A percentile compares a stretch with the other conserved stretches of the same genome.
phyloP scores from a whole-genome alignment of 2,888 invertebrate species.

The Pyrgus malvae region DNA sequence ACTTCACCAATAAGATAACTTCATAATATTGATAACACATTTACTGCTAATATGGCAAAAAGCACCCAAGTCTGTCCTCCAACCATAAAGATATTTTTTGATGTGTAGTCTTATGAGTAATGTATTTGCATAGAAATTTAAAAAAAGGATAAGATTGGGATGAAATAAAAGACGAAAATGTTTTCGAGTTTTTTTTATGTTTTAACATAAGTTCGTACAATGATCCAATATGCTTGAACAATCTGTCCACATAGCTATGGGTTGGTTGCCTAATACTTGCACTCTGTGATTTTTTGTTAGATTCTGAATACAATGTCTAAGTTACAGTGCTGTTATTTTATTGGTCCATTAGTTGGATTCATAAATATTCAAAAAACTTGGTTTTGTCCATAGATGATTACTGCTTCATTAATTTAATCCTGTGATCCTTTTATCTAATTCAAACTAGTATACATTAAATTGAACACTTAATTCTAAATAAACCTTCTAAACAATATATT shows the following conservation, averaged over 20 bases:
- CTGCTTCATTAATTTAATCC: constrained; percentile 50
- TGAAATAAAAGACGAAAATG: constrained; percentile 54
- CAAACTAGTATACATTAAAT: constrained; percentile 74
- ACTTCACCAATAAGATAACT: no score
- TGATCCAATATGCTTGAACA: constrained; percentile 75
- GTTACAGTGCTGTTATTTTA: constrained; percentile 55
- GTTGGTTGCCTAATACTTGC: constrained; percentile 48
- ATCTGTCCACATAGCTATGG: constrained; percentile 63
- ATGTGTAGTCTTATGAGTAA: no score
- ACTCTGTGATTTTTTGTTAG: constrained; percentile 43
- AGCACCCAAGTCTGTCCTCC: no score
- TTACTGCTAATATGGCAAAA: no score
- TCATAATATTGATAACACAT: no score
- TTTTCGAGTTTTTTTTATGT: constrained; percentile 73
- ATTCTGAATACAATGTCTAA: constrained; percentile 55
- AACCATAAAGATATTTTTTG: no score
- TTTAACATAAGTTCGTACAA: constrained; percentile 79
- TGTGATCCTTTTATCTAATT: constrained; percentile 61
- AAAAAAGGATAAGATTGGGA: no score
- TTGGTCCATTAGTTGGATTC: constrained; percentile 76
- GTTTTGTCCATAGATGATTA: constrained; percentile 54
- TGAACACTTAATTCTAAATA: constrained; percentile 79
- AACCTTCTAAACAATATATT: constrained; percentile 78
- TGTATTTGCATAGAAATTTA: no score
- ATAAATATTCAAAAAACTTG: constrained; percentile 55